These are phyloP conservation scores for Capitella teleta DNA, from an alignment of 1,140 invertebrate genomes.

Conservation along the genomic window DNA sequence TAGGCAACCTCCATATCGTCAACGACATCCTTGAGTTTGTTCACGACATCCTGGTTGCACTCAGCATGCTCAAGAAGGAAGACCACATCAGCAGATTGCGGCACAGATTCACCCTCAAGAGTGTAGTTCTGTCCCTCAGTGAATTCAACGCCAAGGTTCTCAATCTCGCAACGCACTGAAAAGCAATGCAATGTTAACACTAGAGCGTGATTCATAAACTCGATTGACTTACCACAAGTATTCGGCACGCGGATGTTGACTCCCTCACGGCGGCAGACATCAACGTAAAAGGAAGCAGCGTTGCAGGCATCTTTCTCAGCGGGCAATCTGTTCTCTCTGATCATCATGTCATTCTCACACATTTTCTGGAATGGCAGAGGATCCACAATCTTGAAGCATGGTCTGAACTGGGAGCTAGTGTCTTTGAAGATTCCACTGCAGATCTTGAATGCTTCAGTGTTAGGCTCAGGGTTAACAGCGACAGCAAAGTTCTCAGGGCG, in stretches of 20 bases:
- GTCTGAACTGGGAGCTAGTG: slow-evolving; percentile 49
- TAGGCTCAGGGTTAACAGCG: slow-evolving; percentile 13
- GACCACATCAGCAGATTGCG: slow-evolving; percentile 62
- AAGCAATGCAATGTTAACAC: too few species aligned
- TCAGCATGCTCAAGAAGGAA: slow-evolving; percentile 75
- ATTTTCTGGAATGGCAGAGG: slow-evolving; percentile 35
- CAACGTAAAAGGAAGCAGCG: slow-evolving; percentile 63
- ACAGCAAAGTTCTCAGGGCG: slow-evolving; percentile 15
- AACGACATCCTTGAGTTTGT: slow-evolving; percentile 37
- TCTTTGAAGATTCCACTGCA: slow-evolving; percentile 62
- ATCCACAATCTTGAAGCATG: slow-evolving; percentile 43
- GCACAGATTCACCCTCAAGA: slow-evolving; percentile 18
- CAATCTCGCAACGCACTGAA: too few species aligned
- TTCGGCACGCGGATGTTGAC: slow-evolving; percentile 66
- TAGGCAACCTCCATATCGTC: slow-evolving; percentile 35
- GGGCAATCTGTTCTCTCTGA: slow-evolving; percentile 17
- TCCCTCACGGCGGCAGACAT: slow-evolving; percentile 59
- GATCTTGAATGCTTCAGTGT: slow-evolving; percentile 23
- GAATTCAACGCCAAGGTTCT: slow-evolving; percentile 25
- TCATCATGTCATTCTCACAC: slow-evolving; percentile 38
- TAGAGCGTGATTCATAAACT: too few species aligned
- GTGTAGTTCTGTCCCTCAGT: slow-evolving; percentile 29
- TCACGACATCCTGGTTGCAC: slow-evolving; percentile 56
- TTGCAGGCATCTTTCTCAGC: slow-evolving; percentile 54
- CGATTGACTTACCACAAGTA: slow-evolving; percentile 58